Conservation (phyloP, 2,888 invertebrate species). For the Agrochola lychnidis region DNA sequence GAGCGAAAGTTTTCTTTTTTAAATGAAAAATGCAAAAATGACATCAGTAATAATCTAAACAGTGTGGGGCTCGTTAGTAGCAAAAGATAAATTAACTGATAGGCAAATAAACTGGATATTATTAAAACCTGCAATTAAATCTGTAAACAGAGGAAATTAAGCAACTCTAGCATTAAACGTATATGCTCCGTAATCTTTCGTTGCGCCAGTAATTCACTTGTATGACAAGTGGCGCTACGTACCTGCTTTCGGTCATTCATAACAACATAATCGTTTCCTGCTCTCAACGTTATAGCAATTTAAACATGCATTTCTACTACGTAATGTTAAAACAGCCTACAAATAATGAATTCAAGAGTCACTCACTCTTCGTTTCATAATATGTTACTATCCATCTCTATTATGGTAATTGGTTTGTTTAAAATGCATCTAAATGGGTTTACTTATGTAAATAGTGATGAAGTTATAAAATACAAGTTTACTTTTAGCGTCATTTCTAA, state of each 20-base stretch:
- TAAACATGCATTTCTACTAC: constrained; percentile 52
- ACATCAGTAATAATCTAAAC: not conserved
- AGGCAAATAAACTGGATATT: not conserved
- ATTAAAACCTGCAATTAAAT: constrained; percentile 10
- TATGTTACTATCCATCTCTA: constrained; percentile 29
- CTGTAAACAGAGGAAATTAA: constrained; percentile 35
- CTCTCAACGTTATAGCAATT: constrained; percentile 44
- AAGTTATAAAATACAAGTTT: constrained; percentile 38
- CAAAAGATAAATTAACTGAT: not conserved
- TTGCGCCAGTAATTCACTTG: constrained; percentile 42
- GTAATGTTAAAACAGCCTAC: constrained; percentile 52
- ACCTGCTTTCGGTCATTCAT: constrained; percentile 41
- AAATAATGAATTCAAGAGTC: constrained; percentile 48
- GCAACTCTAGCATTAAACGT: constrained; percentile 26
- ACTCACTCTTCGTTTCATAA: constrained; percentile 50
- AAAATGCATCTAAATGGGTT: constrained; percentile 42
- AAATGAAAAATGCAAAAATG: not conserved
- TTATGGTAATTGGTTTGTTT: constrained; percentile 45
- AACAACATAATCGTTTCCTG: constrained; percentile 63
- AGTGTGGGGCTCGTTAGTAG: not conserved
- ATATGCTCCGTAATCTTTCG: constrained; percentile 36
- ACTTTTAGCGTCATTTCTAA: constrained; percentile 28
- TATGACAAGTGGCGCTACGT: constrained; percentile 55
- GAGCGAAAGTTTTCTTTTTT: not conserved
- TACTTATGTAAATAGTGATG: constrained; percentile 49